Base-by-base conservation (phyloP, 2,113 vertebrate species). In the Psittacara wagleri region DNA sequence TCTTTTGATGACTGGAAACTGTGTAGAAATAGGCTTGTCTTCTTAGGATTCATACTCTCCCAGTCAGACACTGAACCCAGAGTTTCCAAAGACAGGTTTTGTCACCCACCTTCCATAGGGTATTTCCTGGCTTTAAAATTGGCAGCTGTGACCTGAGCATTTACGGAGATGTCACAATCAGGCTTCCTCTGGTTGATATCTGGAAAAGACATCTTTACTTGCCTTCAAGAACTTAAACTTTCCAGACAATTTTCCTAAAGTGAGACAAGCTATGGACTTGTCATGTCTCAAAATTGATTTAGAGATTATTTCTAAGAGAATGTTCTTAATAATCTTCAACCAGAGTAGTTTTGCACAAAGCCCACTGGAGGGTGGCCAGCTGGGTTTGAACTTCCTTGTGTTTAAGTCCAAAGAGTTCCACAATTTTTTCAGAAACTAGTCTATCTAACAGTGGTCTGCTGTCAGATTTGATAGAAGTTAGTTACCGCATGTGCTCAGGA, bases 391-490 rank as follows among this genome's bases (percentile, higher is more conserved):
- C 51, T 81, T 93, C 79, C 35, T 87, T 94, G 6, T 43, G 46
- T 76, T 76, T 81, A 55, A 96, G 70, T 48, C 44, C 54, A 79
- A 69, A 95, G 95, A 37, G 73, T 91, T 96, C 25, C 83, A 48
- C 24, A 51, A 11, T 13, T 84, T 62, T 94, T 96, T 95, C 48
- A 92, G 62, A 96, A 94, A 82, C 48, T 76, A 83, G 82, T 91
- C 31, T 59, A 77, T 77, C 90, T 63, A 88, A 63, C 73, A 78
- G 48, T 70, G 76, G n/a, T 70, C 88, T 78, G 62, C 83, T 96
- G 80, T 95, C 92, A 96, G 74, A 20, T 94, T 83, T 93, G 73
- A 93, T 88, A 95, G 85, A 96, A 96, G 73, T 94, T 92, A 88
- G 73, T 86, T 93, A 73, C 77, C 80, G 89, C 63, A 78, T 92